Conservation (phyloP, 2,797 vertebrate species). For the Myotis daubentonii region DNA sequence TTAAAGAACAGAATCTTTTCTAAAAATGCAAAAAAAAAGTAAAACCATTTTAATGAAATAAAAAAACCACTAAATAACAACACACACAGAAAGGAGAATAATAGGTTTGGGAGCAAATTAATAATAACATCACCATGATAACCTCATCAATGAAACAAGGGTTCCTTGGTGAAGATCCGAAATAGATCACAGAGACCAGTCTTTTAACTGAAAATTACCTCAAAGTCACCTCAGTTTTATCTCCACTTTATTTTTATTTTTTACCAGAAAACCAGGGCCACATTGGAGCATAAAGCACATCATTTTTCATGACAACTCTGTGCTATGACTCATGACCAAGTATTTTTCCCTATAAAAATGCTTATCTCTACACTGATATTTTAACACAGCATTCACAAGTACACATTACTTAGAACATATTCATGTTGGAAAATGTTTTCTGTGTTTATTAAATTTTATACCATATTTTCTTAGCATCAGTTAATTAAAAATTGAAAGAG, state of each 20-base stretch:
- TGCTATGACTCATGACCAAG: background rate
- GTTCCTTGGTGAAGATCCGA: too few relatives aligned
- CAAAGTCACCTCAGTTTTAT: background rate
- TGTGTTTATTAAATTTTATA: background rate
- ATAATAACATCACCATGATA: background rate
- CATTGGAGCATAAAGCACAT: background rate
- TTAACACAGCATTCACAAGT: background rate
- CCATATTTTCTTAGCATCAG: background rate
- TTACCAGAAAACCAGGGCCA: background rate
- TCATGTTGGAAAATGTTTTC: background rate
- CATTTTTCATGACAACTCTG: constrained; percentile 15
- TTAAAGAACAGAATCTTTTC: background rate
- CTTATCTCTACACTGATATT: background rate
- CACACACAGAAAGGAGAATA: background rate
- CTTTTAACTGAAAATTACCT: background rate
- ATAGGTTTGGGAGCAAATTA: background rate
- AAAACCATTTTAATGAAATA: background rate
- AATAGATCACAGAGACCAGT: background rate
- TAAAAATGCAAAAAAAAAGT: background rate
- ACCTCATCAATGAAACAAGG: background rate
- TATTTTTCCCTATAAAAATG: background rate
- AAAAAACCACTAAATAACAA: background rate
- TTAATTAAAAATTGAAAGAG: background rate
- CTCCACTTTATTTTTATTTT: background rate
- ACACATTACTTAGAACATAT: background rate